Conservation (phyloP, 2,888 invertebrate genomes). For the Pachymerium ferrugineum region DNA sequence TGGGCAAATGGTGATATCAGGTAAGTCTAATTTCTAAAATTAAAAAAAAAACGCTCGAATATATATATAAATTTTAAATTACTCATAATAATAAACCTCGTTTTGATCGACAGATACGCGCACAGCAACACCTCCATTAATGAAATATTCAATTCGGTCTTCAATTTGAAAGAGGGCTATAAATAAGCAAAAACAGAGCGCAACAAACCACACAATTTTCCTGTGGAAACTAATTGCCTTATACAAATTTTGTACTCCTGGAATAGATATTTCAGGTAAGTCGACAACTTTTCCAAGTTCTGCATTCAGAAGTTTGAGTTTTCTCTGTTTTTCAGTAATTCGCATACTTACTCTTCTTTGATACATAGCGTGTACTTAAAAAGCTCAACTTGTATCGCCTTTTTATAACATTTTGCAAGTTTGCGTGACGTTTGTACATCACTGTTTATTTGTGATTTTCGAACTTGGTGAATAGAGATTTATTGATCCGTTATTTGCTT, state of each 20-base stretch:
- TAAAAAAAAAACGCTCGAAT: background rate
- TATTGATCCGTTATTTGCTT: too few species aligned
- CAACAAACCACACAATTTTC: background rate
- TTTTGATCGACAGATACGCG: background rate
- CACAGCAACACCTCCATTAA: background rate
- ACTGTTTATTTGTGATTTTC: too few species aligned
- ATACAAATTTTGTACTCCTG: background rate
- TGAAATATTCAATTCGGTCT: background rate
- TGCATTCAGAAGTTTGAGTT: background rate
- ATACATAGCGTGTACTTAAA: background rate
- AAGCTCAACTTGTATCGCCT: too few species aligned
- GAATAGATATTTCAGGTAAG: background rate
- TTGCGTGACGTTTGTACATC: too few species aligned
- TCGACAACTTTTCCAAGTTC: background rate
- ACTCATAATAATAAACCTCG: background rate
- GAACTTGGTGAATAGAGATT: too few species aligned
- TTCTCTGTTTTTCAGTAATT: too few species aligned
- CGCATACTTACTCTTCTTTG: too few species aligned
- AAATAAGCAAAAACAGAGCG: background rate
- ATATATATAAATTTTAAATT: background rate
- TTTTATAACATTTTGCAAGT: too few species aligned
- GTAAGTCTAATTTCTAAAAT: background rate
- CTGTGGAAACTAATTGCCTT: background rate
- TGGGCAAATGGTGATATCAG: background rate
- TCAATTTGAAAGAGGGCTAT: background rate